Evolutionary conservation across 2,797 vertebrate species (phyloP).

Genomic region (Neosilurus mollespiculum): DNA sequence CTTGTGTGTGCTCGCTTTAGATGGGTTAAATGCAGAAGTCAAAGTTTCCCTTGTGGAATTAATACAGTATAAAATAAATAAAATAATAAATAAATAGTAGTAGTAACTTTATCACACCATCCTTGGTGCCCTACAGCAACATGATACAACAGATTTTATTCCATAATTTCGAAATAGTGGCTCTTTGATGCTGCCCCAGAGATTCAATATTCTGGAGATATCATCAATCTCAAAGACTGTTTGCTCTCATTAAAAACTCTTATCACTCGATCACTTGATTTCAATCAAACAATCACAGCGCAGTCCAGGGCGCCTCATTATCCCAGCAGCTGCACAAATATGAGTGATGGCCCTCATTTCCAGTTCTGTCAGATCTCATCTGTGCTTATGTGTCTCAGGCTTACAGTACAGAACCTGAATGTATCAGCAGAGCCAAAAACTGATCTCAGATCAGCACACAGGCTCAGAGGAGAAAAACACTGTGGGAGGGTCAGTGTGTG

Average conservation of each 20-base stretch:
- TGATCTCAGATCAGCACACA: background rate
- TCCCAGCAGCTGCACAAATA: conserved; percentile 61
- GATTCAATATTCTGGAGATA: background rate
- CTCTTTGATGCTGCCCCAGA: no score
- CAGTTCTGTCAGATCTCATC: conserved; percentile 41
- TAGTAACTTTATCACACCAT: no score
- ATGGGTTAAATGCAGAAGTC: no score
- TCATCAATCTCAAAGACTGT: conserved; percentile 15
- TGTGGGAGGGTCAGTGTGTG: background rate
- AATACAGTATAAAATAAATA: no score
- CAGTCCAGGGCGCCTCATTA: conserved; percentile 51
- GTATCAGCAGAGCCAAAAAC: background rate
- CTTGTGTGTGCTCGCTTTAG: no score
- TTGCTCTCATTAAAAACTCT: conserved; percentile 35
- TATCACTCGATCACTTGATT: conserved; percentile 47
- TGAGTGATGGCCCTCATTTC: conserved; percentile 19
- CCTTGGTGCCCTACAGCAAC: no score
- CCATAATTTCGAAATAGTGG: no score
- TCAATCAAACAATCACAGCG: conserved; percentile 43
- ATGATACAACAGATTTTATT: no score
- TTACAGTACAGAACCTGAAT: background rate
- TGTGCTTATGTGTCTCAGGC: background rate
- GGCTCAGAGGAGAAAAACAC: background rate
- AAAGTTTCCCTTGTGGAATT: no score
- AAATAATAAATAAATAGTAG: no score